phyloP scores from a whole-genome alignment of 1,140 invertebrate species.

The Mylabris phalerata region DNA sequence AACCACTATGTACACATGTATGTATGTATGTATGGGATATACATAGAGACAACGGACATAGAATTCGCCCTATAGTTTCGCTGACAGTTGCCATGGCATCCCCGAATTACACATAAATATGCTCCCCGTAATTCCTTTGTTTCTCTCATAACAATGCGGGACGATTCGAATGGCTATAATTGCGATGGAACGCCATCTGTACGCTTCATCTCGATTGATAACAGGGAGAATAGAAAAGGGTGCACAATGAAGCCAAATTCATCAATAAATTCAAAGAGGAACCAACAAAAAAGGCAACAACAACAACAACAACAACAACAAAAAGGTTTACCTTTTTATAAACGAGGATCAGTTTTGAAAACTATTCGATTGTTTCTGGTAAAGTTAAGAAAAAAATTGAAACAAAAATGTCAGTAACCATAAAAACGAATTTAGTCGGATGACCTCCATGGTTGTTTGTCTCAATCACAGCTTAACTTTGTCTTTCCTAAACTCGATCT shows the following conservation, averaged over 20 bases:
- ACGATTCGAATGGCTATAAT: constrained; percentile 14
- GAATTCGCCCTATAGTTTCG: constrained; percentile 4
- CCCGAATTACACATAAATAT: constrained; percentile 25
- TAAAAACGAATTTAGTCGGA: constrained; percentile 39
- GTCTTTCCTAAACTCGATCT: constrained; percentile 21
- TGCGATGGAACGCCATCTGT: constrained; percentile 14
- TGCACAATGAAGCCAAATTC: neutral
- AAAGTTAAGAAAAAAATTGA: too few species aligned
- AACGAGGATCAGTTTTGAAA: too few species aligned
- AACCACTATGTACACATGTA: too few species aligned
- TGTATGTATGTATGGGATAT: too few species aligned
- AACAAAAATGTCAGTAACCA: neutral
- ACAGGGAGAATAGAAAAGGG: constrained; percentile 8
- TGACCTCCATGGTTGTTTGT: constrained; percentile 35
- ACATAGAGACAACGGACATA: constrained; percentile 7
- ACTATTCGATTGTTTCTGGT: too few species aligned
- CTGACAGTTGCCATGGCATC: constrained; percentile 18
- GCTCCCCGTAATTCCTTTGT: constrained; percentile 23
- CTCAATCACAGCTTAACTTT: constrained; percentile 37
- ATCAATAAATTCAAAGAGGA: neutral
- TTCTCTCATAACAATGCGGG: constrained; percentile 18
- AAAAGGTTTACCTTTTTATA: too few species aligned
- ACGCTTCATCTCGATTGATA: constrained; percentile 12
- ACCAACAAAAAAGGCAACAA: neutral
- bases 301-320: constrained; percentile 19